These are phyloP conservation scores for Drosophila dunni DNA, from an alignment of 1,140 invertebrate genomes.

Conservation along the genomic window DNA sequence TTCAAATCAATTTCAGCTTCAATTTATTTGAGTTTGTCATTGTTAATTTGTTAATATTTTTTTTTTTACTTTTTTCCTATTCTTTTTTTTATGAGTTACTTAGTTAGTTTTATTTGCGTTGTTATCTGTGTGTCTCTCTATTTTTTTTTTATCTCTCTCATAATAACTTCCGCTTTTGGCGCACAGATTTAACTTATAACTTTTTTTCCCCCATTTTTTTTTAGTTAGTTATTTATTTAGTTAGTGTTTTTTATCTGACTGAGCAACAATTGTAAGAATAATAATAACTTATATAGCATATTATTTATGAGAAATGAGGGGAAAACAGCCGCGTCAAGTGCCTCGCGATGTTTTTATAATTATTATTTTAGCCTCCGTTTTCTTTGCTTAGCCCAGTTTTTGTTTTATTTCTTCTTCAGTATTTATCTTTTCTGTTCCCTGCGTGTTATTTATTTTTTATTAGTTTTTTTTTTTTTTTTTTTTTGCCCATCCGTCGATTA, in stretches of 20 bases:
- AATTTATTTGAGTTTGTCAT: background rate
- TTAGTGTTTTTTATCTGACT: conserved; percentile 11
- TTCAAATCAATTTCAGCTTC: background rate
- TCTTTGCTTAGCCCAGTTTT: conserved; percentile 54
- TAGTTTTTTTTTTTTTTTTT: conserved; percentile 12
- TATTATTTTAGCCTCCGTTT: conserved; percentile 51
- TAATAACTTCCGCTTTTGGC: conserved; percentile 72
- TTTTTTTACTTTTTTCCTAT: conserved; percentile 13
- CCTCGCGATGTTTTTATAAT: conserved; percentile 31
- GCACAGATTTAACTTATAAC: conserved; percentile 15
- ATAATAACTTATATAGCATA: conserved; percentile 43
- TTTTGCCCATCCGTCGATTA: conserved; percentile 34
- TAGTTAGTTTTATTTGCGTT: conserved; percentile 12
- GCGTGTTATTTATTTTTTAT: conserved; percentile 10
- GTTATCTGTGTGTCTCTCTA: conserved; percentile 9
- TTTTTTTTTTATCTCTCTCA: conserved; percentile 51
- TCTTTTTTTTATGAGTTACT: conserved; percentile 29
- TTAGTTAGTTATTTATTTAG: conserved; percentile 11
- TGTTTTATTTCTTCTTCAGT: conserved; percentile 26
- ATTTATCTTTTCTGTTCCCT: conserved; percentile 31
- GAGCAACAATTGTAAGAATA: conserved; percentile 31
- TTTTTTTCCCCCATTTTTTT: background rate
- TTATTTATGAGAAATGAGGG: conserved; percentile 53
- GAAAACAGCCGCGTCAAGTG: conserved; percentile 28
- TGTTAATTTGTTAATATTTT: conserved; percentile 8